Conservation (phyloP, 2,797 vertebrate genomes). For the Loriculus beryllinus region DNA sequence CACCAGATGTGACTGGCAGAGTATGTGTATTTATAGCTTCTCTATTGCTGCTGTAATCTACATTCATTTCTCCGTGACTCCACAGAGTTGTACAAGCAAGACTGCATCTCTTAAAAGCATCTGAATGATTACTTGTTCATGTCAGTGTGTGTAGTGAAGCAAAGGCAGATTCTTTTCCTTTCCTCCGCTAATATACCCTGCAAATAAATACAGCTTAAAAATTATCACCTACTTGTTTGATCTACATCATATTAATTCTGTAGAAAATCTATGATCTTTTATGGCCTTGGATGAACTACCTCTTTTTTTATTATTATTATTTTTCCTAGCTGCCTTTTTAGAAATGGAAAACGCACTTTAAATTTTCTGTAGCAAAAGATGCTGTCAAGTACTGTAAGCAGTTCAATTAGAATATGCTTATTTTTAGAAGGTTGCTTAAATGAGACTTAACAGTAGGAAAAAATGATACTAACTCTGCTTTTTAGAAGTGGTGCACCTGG, state of each 20-base stretch:
- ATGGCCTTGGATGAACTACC: slow-evolving; percentile 15
- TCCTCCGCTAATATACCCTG: slow-evolving; percentile 1
- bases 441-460: slow-evolving; percentile 26
- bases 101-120: slow-evolving; percentile 63
- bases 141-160: slow-evolving; percentile 45
- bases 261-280: background rate
- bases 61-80: slow-evolving; percentile 66
- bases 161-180: slow-evolving; percentile 28
- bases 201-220: slow-evolving; percentile 39
- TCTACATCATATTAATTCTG: slow-evolving; percentile 19
- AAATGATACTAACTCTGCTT: slow-evolving; percentile 31
- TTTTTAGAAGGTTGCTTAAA: slow-evolving; percentile 53
- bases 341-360: background rate
- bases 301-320: background rate
- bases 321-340: background rate
- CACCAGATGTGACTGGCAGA: slow-evolving; percentile 54
- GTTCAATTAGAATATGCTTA: slow-evolving; percentile 36
- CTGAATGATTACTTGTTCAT: slow-evolving; percentile 65
- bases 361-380: background rate
- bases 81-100: slow-evolving; percentile 44
- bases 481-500: slow-evolving; percentile 58
- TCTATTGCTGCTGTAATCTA: slow-evolving; percentile 67
- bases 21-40: slow-evolving; percentile 67
- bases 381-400: slow-evolving; percentile 7
- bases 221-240: slow-evolving; percentile 21